Evolutionary conservation across 2,797 vertebrate species (phyloP).

Genomic region (Rhinichthys osculus): DNA sequence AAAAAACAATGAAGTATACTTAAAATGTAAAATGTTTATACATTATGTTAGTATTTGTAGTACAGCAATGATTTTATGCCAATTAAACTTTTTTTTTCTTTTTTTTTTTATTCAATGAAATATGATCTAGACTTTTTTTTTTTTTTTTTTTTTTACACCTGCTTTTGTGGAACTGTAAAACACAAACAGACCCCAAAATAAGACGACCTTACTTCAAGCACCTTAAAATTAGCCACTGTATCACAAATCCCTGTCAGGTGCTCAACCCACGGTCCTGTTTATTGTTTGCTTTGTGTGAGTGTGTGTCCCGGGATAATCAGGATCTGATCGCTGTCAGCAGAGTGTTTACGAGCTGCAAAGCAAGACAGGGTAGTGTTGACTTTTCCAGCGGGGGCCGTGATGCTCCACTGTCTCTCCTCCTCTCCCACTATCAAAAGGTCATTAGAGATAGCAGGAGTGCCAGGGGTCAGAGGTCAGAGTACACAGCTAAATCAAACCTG

Average conservation of each 20-base stretch:
- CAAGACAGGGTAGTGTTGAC: slow-evolving; percentile 69
- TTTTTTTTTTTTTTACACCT: neutral
- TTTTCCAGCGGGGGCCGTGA: slow-evolving; percentile 70
- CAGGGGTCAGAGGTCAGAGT: slow-evolving; percentile 48
- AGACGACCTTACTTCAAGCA: slow-evolving; percentile 6
- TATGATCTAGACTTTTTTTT: neutral
- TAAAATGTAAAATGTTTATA: neutral
- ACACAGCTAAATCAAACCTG: slow-evolving; percentile 51
- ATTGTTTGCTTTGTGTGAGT: slow-evolving; percentile 65
- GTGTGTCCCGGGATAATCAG: slow-evolving; percentile 9
- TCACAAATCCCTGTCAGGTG: slow-evolving; percentile 29
- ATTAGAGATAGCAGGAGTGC: slow-evolving; percentile 71
- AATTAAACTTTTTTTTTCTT: too few relatives aligned
- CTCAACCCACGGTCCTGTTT: slow-evolving; percentile 52
- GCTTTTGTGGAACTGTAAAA: neutral
- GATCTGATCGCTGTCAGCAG: slow-evolving; percentile 66
- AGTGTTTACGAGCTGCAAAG: slow-evolving; percentile 79
- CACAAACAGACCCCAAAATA: slow-evolving; percentile 37
- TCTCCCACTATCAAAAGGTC: slow-evolving; percentile 70
- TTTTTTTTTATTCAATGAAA: neutral
- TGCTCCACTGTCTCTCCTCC: slow-evolving; percentile 48
- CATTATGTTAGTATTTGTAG: neutral
- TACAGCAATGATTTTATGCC: neutral
- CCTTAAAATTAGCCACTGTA: slow-evolving; percentile 36
- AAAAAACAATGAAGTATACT: neutral